phyloP scores from a whole-genome alignment of 2,113 vertebrate species.

The Mustela lutreola region DNA sequence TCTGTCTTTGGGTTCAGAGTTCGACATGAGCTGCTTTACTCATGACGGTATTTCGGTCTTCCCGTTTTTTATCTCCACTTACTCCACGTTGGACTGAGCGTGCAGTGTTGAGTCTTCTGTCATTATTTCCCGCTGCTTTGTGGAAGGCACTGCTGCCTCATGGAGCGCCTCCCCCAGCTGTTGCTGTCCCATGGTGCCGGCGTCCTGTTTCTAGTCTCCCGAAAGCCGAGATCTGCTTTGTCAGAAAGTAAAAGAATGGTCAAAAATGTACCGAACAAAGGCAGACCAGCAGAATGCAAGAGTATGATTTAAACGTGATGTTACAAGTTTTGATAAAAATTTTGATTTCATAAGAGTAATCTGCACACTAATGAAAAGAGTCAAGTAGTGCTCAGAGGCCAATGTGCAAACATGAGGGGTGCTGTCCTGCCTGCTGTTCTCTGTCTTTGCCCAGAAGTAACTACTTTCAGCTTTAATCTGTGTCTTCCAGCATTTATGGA shows the following conservation, averaged over 20 bases:
- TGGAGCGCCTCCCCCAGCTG: neutral
- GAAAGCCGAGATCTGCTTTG: neutral
- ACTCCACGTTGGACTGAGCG: neutral
- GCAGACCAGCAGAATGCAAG: neutral
- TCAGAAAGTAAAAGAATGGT: neutral
- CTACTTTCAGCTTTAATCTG: neutral
- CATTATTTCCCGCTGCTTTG: neutral
- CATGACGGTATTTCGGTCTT: neutral
- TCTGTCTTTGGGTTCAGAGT: neutral
- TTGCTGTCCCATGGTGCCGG: too few species aligned
- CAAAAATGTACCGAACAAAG: neutral
- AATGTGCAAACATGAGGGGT: too few species aligned
- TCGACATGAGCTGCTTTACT: neutral
- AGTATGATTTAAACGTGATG: neutral
- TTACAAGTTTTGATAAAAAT: neutral
- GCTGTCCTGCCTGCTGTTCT: neutral
- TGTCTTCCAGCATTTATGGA: neutral
- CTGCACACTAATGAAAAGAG: neutral
- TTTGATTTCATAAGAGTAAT: neutral
- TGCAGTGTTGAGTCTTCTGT: neutral
- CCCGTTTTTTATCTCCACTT: too few species aligned
- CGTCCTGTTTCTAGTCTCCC: neutral
- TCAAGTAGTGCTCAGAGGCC: too few species aligned
- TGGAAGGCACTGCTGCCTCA: neutral
- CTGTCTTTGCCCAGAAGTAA: neutral